Evolutionary conservation across 2,113 vertebrate species (phyloP), one percentile per base, ranked within the genome.

Genomic region (Heterotis niloticus): DNA sequence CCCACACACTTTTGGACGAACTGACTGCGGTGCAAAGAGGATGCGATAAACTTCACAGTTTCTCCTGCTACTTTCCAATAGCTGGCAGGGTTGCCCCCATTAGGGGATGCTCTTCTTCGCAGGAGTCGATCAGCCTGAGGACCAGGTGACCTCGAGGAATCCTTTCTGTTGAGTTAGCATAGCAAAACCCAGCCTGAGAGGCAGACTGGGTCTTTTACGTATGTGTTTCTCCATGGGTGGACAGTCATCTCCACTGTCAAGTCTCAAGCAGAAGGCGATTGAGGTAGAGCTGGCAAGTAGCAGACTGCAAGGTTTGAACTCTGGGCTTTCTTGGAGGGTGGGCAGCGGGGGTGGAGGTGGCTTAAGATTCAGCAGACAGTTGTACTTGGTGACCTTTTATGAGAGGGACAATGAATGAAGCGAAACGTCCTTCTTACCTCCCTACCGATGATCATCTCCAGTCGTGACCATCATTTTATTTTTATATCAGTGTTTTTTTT

Each of bases 401-500:
- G 72, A 86, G 78, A 83, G 78, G 80, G 65, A 83, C 84, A 77
- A 83, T 78, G 82, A 83, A 86, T 84, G 23, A 62, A 80, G 78
- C 82, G 79, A 86, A 82, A 70, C 78, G 57, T 84, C 76, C 52
- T 74, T 79, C 64, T 68, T 75, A 87, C 34, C 57, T 75, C 34
- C 34, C 34, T 84, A 68, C 82, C 20, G 76, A 79, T 77, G 84
- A 67, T 87, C 92, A 93, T 93, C 85, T 83, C 82, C 90, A 87
- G 89, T 89, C 88, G 91, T 87, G 86, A 90, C 85, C 87, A 88
- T 93, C 92, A 88, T 87, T 82, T 92, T 91, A 79, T 90, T 91
- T 91, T 91, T 88, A 91, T 93, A 92, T 94, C 83, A 91, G 89
- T 92, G 91, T 92, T 91, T 92, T 92, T 77, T 79, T 90, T 91